A percentile compares a stretch with the other conserved stretches of the same genome.
phyloP scores from a whole-genome alignment of 2,113 vertebrate genomes.

The Pterocles burchelli region DNA sequence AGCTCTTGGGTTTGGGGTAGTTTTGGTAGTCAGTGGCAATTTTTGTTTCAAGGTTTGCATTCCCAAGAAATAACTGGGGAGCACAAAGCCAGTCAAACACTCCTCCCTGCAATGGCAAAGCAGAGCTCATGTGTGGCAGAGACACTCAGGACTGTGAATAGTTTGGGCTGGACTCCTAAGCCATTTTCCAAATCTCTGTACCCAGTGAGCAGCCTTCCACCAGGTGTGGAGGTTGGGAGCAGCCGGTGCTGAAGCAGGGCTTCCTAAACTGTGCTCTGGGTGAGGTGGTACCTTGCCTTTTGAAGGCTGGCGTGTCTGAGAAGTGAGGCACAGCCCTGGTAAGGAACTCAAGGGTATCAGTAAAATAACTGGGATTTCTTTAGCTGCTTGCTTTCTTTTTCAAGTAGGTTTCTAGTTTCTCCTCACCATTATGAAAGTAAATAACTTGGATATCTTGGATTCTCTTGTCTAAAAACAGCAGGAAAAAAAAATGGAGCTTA shows the following conservation, averaged over 20 bases:
- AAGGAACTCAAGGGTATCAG: neutral
- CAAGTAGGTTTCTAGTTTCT: neutral
- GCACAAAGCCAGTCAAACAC: accelerated
- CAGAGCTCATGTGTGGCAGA: neutral
- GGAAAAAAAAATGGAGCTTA: neutral
- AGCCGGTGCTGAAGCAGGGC: neutral
- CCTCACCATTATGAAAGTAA: neutral
- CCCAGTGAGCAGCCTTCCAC: neutral
- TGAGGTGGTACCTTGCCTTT: neutral
- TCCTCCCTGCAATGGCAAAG: neutral
- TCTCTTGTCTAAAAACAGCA: neutral
- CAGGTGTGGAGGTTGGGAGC: neutral
- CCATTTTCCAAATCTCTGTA: too few species aligned
- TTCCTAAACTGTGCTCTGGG: neutral
- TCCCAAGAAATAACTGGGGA: neutral
- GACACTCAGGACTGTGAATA: neutral
- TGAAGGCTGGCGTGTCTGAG: neutral
- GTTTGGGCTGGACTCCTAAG: neutral
- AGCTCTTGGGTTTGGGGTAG: neutral
- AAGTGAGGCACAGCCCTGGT: neutral
- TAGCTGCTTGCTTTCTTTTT: neutral
- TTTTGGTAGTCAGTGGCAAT: neutral
- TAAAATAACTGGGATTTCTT: neutral
- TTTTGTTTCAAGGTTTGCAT: neutral
- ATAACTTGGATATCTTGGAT: neutral